phyloP scores from a whole-genome alignment of 2,888 invertebrate species.

The Nemotelus pantherinus region DNA sequence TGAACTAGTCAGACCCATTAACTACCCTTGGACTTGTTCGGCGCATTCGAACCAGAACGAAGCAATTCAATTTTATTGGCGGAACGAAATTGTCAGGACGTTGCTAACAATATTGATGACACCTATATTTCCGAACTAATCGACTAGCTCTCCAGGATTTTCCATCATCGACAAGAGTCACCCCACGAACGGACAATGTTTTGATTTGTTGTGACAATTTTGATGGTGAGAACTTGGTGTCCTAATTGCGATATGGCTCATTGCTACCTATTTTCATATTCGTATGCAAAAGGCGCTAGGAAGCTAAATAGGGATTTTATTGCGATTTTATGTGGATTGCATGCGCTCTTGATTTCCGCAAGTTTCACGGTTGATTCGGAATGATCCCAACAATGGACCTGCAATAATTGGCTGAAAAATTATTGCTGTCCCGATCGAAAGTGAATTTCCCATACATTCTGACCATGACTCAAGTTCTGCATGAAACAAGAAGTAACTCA shows the following conservation, averaged over 20 bases:
- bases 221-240: slow-evolving; percentile 56
- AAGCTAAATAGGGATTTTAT: slow-evolving; percentile 58
- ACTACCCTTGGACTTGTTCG: not conserved
- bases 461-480: too few species aligned
- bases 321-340: slow-evolving; percentile 61
- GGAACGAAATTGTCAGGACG: slow-evolving; percentile 31
- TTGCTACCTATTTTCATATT: slow-evolving; percentile 54
- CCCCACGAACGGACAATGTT: slow-evolving; percentile 53
- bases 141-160: not conserved
- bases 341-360: slow-evolving; percentile 36
- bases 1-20: not conserved
- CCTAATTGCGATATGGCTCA: slow-evolving; percentile 58
- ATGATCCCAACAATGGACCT: not conserved
- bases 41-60: slow-evolving; percentile 17
- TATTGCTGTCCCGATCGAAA: too few species aligned
- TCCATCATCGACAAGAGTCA: slow-evolving; percentile 6
- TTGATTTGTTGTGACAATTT: slow-evolving; percentile 65
- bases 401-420: too few species aligned
- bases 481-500: not conserved
- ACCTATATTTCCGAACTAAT: slow-evolving; percentile 28
- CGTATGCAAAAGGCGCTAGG: slow-evolving; percentile 63
- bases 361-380: slow-evolving; percentile 28
- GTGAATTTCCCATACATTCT: too few species aligned
- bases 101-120: slow-evolving; percentile 25
- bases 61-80: slow-evolving; percentile 40